Base-by-base conservation (phyloP, 2,113 vertebrate genomes). In the Hipposideros armiger region DNA sequence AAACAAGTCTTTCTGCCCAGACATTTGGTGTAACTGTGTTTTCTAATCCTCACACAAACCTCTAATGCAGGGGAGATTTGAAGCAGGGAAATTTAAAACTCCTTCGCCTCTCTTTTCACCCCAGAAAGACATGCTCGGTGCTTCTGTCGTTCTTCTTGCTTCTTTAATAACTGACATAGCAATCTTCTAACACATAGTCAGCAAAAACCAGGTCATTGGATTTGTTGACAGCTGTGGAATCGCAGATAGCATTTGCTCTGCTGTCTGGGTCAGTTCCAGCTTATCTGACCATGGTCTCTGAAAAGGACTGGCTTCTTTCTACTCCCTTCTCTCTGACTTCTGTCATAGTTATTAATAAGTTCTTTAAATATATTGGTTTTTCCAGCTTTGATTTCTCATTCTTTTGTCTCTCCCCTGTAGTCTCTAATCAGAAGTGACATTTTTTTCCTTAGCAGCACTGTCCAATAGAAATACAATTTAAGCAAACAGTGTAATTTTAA, bases 141-240 rank as follows among this genome's bases (percentile, higher is more conserved):
- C 78, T 62, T 74, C 42, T 94, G 81, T 90, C 88, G 87, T 67
- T 87, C 77, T 92, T 45, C 56, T 52, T 14, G 13, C 28, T 24
- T 50, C 72, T 95, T 95, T 92, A 69, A 87, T 96, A 66, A 90
- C 88, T 90, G 87, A 72, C 84, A 4, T 16, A 19, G 45, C 64
- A 17, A 32, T 40, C 60, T 88, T 76, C 58, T 36, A 54, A 72
- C 81, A 66, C 66, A 5, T 3, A 19, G 58, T 93, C 90, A 95
- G 94, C 89, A 87, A 54, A 94, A 69, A 76, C 56, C 50, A 52
- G 76, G 84, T 80, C 88, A 60, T 15, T 56, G 93, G 64, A 73
- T 92, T 91, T 82, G 74, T 64, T 84, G 93, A 87, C 93, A 89
- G 95, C 95, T 94, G 80, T 62, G 56, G 80, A 45, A 60, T n/a